These are phyloP conservation scores for Glossophaga mutica DNA, from an alignment of 2,797 vertebrate genomes.

Conservation along the genomic window DNA sequence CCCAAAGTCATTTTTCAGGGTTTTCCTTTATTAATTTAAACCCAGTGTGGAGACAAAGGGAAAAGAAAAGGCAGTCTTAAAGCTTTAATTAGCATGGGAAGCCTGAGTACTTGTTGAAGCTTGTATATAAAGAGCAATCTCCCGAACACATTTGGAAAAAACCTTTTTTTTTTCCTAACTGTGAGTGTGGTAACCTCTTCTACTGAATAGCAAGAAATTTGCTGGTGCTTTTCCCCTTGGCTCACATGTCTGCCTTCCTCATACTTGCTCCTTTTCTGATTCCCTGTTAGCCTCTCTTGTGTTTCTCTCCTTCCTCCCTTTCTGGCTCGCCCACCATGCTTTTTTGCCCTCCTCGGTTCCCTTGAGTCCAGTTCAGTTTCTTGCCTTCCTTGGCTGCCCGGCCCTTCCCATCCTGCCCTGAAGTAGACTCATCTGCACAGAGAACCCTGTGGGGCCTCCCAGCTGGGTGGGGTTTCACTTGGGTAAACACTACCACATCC, in stretches of 20 bases:
- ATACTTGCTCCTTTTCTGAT: neutral
- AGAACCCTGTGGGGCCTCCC: neutral
- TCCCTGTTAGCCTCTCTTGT: neutral
- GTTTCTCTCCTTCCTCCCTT: neutral
- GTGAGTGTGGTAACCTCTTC: neutral
- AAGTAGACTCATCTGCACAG: too few species aligned
- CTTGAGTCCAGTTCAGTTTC: neutral
- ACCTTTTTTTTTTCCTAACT: neutral
- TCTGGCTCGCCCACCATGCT: too few species aligned
- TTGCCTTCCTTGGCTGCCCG: neutral
- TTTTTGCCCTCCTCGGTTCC: neutral
- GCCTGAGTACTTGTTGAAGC: neutral
- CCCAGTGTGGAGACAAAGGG: neutral
- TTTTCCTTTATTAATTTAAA: neutral
- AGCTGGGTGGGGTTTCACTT: slow-evolving; percentile 14
- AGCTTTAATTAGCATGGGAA: neutral
- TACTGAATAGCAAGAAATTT: neutral
- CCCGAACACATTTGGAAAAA: neutral
- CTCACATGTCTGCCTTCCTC: neutral
- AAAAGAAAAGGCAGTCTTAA: neutral
- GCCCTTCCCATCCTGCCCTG: neutral
- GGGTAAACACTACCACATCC: neutral
- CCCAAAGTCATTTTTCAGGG: neutral
- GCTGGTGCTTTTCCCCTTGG: too few species aligned
- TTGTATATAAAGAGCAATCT: neutral